phyloP scores from a whole-genome alignment of 2,113 vertebrate genomes.

The Thunnus thynnus region DNA sequence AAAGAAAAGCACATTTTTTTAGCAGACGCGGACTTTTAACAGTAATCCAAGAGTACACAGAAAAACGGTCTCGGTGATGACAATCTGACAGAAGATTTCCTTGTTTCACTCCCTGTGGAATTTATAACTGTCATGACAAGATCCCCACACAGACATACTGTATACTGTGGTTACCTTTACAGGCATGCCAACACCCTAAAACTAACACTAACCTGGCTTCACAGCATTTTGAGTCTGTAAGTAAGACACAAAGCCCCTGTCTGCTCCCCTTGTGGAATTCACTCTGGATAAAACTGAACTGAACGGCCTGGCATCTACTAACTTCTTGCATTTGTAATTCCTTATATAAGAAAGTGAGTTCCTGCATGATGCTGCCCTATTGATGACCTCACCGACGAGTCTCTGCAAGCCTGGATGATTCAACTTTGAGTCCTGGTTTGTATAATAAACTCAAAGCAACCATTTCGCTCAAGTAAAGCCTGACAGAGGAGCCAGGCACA shows the following conservation, averaged over 20 bases:
- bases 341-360: background rate
- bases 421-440: slow-evolving; percentile 48
- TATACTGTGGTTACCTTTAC: too few relatives aligned
- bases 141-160: background rate
- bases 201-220: background rate
- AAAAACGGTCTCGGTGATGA: background rate
- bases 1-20: too few relatives aligned
- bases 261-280: background rate
- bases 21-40: background rate
- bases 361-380: background rate
- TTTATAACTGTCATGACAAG: background rate
- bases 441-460: slow-evolving; percentile 50
- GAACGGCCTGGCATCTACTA: background rate
- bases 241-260: background rate
- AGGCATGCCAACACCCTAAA: background rate
- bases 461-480: slow-evolving; percentile 59
- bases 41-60: too few relatives aligned
- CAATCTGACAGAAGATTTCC: background rate
- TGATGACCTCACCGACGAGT: slow-evolving; percentile 33
- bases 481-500: slow-evolving; percentile 68
- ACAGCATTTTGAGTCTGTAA: too few relatives aligned
- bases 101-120: background rate
- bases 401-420: slow-evolving; percentile 51
- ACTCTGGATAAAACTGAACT: background rate
- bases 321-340: background rate